These are phyloP conservation scores for Hemicentrotus pulcherrimus DNA, from an alignment of 35 echinoderm and acorn worm species.

Conservation along the genomic window DNA sequence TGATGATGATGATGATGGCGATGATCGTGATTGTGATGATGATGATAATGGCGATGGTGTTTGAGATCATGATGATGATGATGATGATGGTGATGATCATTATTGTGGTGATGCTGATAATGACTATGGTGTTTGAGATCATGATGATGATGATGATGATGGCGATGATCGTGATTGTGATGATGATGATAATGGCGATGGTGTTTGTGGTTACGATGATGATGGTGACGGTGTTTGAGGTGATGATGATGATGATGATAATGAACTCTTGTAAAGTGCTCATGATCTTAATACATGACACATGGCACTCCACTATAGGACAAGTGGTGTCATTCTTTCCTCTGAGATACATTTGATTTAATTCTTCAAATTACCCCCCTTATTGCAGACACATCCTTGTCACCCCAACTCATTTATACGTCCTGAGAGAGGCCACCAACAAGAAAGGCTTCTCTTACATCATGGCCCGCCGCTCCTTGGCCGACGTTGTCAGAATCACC, in stretches of 20 bases:
- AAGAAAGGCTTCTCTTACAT: conserved; percentile 86
- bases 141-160: no score
- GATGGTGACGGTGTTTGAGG: no score
- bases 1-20: not conserved
- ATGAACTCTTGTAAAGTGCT: no score
- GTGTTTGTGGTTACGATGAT: no score
- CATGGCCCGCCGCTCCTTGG: conserved; percentile 76
- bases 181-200: no score
- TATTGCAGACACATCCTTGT: conserved; percentile 70
- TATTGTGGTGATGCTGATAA: not conserved
- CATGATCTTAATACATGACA: not conserved
- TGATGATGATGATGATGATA: no score
- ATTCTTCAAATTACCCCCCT: not conserved
- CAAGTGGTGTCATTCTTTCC: not conserved
- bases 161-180: no score
- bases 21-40: not conserved
- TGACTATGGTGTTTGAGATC: no score
- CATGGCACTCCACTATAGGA: not conserved
- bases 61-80: not conserved
- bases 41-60: no score
- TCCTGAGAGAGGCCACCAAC: conserved; percentile 77
- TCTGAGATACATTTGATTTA: not conserved
- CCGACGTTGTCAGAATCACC: conserved; percentile 87
- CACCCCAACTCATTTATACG: conserved; percentile 81
- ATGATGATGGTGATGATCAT: not conserved